Conservation (phyloP, 2,113 vertebrate species). For the Microtus pennsylvanicus region DNA sequence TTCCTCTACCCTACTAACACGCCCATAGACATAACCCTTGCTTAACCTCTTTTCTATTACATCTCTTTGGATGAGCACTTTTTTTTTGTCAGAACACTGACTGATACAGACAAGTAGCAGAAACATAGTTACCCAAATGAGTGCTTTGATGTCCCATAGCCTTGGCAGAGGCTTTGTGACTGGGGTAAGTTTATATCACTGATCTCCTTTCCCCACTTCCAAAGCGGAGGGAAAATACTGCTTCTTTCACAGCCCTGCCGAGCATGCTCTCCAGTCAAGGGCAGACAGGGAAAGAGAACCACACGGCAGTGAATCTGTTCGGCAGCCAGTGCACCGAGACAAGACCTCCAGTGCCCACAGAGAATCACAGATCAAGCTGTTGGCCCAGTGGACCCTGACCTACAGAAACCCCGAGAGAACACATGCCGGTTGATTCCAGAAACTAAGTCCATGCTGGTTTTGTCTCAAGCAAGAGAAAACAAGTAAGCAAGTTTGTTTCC, state of each 20-base stretch:
- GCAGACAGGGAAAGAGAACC: neutral
- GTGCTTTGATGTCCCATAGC: neutral
- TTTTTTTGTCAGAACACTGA: neutral
- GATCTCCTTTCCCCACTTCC: neutral
- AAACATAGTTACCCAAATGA: neutral
- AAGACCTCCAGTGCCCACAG: neutral
- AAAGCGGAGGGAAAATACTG: neutral
- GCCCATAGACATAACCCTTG: neutral
- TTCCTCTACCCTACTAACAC: neutral
- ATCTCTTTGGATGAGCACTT: neutral
- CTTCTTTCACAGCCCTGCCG: neutral
- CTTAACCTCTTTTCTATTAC: neutral
- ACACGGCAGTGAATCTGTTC: neutral
- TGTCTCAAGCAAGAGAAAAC: neutral
- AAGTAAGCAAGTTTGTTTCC: slow-evolving; percentile 14
- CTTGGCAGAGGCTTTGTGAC: neutral
- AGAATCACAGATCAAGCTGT: neutral
- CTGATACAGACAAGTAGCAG: neutral
- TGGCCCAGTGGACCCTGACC: neutral
- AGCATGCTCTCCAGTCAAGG: neutral
- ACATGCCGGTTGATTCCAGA: neutral
- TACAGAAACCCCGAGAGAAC: neutral
- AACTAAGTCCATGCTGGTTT: neutral
- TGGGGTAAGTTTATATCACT: neutral
- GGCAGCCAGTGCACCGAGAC: neutral